phyloP scores from a whole-genome alignment of 1,140 invertebrate genomes.

The Papilio xuthus region DNA sequence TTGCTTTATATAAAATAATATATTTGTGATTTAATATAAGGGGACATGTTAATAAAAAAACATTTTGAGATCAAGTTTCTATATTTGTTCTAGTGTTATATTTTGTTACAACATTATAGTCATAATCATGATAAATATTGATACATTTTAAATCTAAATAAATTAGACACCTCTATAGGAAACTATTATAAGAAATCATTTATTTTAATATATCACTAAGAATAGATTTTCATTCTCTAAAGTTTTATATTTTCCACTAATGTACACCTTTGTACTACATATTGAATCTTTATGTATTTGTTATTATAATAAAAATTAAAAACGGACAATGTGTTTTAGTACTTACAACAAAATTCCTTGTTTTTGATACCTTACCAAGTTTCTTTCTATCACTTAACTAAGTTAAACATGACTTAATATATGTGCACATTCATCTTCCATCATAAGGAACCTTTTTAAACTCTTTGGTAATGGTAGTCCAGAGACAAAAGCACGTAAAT shows the following conservation, averaged over 20 bases:
- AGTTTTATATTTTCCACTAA: constrained; percentile 61
- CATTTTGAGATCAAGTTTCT: constrained; percentile 31
- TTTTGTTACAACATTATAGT: constrained; percentile 8
- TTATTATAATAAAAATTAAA: constrained; percentile 54
- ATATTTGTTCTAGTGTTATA: constrained; percentile 32
- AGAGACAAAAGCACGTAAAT: constrained; percentile 56
- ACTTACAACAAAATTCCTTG: constrained; percentile 17
- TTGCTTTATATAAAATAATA: background rate
- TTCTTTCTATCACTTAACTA: background rate
- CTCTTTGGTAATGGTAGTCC: constrained; percentile 69
- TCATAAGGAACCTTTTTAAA: constrained; percentile 75
- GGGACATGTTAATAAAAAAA: background rate
- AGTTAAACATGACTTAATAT: constrained; percentile 15
- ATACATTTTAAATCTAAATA: constrained; percentile 30
- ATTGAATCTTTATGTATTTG: constrained; percentile 55
- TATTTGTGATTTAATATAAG: constrained; percentile 9
- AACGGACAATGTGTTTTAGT: constrained; percentile 31
- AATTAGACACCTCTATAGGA: constrained; percentile 38
- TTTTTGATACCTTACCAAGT: constrained; percentile 12
- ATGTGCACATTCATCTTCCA: constrained; percentile 65
- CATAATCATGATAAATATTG: constrained; percentile 18
- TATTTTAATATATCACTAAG: constrained; percentile 30
- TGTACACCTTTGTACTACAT: constrained; percentile 65
- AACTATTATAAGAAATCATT: constrained; percentile 35
- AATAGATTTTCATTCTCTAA: constrained; percentile 39